Evolutionary conservation across 2,797 vertebrate genomes (phyloP), one percentile per base, ranked within the genome.

Genomic region (Craterocephalus amniculus): DNA sequence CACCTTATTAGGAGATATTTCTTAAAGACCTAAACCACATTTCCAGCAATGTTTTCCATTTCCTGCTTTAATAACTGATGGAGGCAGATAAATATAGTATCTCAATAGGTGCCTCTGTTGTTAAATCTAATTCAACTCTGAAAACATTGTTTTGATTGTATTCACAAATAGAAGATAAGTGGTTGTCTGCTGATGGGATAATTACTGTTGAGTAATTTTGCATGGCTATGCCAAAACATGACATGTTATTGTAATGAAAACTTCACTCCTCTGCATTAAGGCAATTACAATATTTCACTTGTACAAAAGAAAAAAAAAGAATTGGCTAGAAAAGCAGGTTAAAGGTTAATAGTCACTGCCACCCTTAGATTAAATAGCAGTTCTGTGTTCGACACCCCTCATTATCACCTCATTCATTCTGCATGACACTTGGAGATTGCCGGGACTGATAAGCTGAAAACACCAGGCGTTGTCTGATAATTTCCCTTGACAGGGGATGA

Each of bases 401-500:
- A 75, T 80, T 79, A 78, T 71, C 64, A 48, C 74, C 67, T 58
- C 55, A 36, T 63, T 78, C 38, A 72, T 61, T 79, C 70, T 49
- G 52, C 14, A 31, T 63, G 63, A 70, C 69, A 63, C 55, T 51
- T 58, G 1, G 43, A 67, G 67, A 75, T 71, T 77, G 26, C 59
- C 63, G 29, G 43, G 62, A 67, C 20, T 60, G 58, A 73, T 73
- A 75, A 59, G 32, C 57, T 73, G 58, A 74, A 77, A 70, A 79
- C 63, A 78, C 32, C 29, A 43, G 38, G 54, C 57, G 58, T 29
- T 43, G 58, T 67, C 48, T 43, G 72, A 73, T 78, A 9, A 83
- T 86, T 82, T 84, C 70, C 69, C 67, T 57, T 76, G 74, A 73
- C 75, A 70, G 72, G 31, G 45, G 58, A 13, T 60, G 63, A 76